A percentile compares a stretch with the other conserved stretches of the same genome.
phyloP scores from a whole-genome alignment of 2,113 vertebrate genomes.

The Pipra filicauda region DNA sequence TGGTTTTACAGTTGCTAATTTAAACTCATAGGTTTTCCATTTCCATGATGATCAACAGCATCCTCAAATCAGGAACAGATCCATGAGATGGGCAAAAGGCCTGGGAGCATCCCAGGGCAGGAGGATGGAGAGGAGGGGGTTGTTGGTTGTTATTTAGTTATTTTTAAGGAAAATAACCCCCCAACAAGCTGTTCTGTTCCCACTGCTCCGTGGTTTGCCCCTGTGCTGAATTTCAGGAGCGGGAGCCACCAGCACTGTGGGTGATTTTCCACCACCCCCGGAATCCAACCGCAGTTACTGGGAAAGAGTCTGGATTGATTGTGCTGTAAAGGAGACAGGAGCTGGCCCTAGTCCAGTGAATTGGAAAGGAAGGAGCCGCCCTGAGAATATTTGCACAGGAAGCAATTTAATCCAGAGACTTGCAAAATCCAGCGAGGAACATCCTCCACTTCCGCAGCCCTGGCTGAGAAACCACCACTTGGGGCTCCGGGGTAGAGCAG shows the following conservation, averaged over 20 bases:
- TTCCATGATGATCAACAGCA: not conserved
- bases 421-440: not conserved
- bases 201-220: not conserved
- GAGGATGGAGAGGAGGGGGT: not conserved
- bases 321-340: not conserved
- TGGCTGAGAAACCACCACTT: not conserved
- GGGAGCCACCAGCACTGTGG: not conserved
- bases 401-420: slow-evolving; percentile 28
- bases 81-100: rapidly evolving
- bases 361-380: slow-evolving; percentile 42
- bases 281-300: not conserved
- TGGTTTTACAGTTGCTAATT: not conserved
- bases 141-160: not conserved
- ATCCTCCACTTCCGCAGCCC: not conserved
- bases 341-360: not conserved
- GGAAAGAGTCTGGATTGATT: not conserved
- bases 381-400: slow-evolving; percentile 56
- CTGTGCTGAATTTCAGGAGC: not conserved
- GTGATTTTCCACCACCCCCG: not conserved
- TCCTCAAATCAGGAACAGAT: not conserved
- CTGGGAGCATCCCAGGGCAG: not conserved
- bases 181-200: not conserved
- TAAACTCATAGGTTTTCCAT: not conserved
- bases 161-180: not conserved
- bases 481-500: rapidly evolving